Percentiles rank a stretch among this genome's conserved stretches.
phyloP scores from a whole-genome alignment of 1,140 invertebrate species.

The Scylla paramamosain region DNA sequence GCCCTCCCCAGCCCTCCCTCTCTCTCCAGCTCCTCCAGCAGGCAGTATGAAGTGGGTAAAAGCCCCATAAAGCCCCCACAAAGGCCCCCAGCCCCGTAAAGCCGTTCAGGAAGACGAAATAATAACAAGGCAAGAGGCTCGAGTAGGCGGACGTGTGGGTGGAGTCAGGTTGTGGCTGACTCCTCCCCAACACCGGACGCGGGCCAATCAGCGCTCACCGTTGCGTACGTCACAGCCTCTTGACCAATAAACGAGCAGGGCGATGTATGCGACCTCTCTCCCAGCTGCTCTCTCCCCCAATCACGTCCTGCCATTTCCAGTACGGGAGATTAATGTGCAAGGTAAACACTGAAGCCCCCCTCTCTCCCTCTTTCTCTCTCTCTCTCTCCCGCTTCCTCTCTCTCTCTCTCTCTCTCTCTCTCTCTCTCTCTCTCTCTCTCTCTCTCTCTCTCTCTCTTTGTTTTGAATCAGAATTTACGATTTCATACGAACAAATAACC shows the following conservation, averaged over 20 bases:
- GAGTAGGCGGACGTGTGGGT: neutral
- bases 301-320: neutral
- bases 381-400: neutral
- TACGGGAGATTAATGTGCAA: constrained; percentile 36
- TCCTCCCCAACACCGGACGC: constrained; percentile 70
- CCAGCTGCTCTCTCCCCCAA: neutral
- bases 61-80: neutral
- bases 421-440: neutral
- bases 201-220: constrained; percentile 55
- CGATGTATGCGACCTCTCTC: neutral
- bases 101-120: neutral
- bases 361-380: neutral
- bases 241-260: constrained; percentile 65
- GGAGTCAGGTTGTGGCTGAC: constrained; percentile 50
- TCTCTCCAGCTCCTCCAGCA: neutral
- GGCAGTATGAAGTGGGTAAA: neutral
- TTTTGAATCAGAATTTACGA: neutral
- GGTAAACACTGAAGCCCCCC: constrained; percentile 33
- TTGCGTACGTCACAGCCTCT: constrained; percentile 53
- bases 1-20: neutral
- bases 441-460: neutral
- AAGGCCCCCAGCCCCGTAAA: too few species aligned
- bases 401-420: neutral
- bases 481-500: neutral
- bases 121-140: neutral